phyloP scores from a whole-genome alignment of 2,113 vertebrate species.

The Callorhinus ursinus region DNA sequence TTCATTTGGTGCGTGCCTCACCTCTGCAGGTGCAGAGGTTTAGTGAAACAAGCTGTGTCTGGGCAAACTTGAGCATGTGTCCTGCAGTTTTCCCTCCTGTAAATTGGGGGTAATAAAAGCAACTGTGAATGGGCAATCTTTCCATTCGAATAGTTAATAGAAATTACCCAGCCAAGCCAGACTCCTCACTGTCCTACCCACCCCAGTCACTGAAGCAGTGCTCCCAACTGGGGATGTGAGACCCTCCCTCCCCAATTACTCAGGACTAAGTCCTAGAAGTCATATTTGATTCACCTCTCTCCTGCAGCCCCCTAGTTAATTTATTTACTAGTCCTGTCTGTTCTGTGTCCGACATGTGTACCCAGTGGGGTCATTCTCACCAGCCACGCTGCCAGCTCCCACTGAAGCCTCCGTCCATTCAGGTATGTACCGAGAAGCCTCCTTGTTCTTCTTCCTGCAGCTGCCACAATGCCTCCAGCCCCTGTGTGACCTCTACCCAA shows the following conservation, averaged over 20 bases:
- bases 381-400: too few species aligned
- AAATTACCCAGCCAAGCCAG: not conserved
- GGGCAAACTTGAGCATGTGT: not conserved
- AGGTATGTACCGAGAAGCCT: not conserved
- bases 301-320: not conserved
- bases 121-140: not conserved
- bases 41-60: not conserved
- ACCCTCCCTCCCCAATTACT: not conserved
- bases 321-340: not conserved
- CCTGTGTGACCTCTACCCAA: not conserved
- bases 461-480: not conserved
- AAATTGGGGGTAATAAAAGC: not conserved
- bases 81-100: not conserved
- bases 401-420: rapidly evolving
- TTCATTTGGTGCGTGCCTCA: not conserved
- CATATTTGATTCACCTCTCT: not conserved
- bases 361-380: rapidly evolving
- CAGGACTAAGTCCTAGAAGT: not conserved
- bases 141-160: not conserved
- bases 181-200: not conserved
- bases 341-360: rapidly evolving
- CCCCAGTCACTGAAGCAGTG: rapidly evolving
- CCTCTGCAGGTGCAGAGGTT: not conserved
- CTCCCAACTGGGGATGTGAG: too few species aligned
- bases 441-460: rapidly evolving